Conservation (phyloP, 2,797 vertebrate genomes). For the Eulemur coronatus region DNA sequence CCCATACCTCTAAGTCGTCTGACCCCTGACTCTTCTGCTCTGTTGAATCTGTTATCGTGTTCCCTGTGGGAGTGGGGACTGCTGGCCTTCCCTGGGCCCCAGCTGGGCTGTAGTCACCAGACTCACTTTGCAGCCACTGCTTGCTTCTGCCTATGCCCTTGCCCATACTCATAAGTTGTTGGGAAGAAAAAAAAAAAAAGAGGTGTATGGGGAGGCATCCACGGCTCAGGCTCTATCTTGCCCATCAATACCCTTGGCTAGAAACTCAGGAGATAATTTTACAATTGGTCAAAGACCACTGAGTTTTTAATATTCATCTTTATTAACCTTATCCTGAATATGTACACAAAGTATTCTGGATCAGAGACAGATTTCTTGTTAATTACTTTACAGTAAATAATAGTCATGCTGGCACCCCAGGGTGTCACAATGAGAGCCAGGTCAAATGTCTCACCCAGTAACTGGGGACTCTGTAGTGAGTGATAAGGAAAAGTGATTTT, state of each 20-base stretch:
- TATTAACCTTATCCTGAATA: neutral
- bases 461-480: neutral
- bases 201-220: neutral
- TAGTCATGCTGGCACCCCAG: neutral
- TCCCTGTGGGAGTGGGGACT: neutral
- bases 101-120: neutral
- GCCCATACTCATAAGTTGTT: neutral
- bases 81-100: neutral
- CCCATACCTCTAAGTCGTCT: neutral
- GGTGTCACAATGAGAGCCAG: neutral
- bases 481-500: neutral
- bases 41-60: neutral
- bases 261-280: conserved; percentile 4
- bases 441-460: neutral
- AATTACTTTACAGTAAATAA: neutral
- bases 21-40: neutral
- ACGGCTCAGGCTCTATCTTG: neutral
- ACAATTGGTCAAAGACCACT: conserved; percentile 3
- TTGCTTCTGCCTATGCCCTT: neutral
- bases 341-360: neutral
- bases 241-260: neutral
- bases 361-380: neutral
- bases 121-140: neutral
- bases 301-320: neutral
- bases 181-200: too few species aligned